Base-by-base conservation (phyloP, 2,888 invertebrate genomes). In the Sminthurinus aureus region DNA sequence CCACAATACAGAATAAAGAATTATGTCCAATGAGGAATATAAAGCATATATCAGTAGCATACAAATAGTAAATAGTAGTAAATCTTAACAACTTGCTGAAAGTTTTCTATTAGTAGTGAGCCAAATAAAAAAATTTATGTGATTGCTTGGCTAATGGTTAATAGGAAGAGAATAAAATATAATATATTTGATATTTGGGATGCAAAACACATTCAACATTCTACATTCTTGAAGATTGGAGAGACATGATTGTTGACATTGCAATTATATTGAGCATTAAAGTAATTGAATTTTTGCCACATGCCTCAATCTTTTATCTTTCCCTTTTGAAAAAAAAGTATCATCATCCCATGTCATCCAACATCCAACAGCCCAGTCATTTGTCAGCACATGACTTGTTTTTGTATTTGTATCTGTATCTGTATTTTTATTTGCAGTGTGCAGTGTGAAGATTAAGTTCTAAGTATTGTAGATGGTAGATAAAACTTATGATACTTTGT, bases 211-310 rank as follows among this genome's bases (percentile, higher is more conserved):
- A 58, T n/a, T n/a, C n/a, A n/a, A n/a, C n/a, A n/a, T n/a, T n/a
- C n/a, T n/a, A n/a, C n/a, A n/a, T 69, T n/a, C n/a, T n/a, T 69
- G 20, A 3, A 64, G 3, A 8, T n/a, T 67, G 8, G 9, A 67
- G n/a, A 11, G 22, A 67, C 67, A 67, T 67, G 4, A 67, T 20
- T 67, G 71, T 71, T 71, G 71, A 71, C 71, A 71, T 71, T 71
- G 71, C 71, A 69, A 69, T 69, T 69, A 69, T 22, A 69, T 69
- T 69, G 58, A 58, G 58, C 58, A 58, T 58, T 58, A 58, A 58
- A 58, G 18, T 13, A 58, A 58, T 58, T 58, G 58, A 58, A 11
- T 15, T 15, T 58, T 58, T 58, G 58, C 58, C 58, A 58, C 58
- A 58, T 58, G 58, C 58, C 58, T 58, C 58, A 15, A 15, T 58